Evolutionary conservation across 2,888 invertebrate genomes (phyloP).

Genomic region (Sesamia inferens): DNA sequence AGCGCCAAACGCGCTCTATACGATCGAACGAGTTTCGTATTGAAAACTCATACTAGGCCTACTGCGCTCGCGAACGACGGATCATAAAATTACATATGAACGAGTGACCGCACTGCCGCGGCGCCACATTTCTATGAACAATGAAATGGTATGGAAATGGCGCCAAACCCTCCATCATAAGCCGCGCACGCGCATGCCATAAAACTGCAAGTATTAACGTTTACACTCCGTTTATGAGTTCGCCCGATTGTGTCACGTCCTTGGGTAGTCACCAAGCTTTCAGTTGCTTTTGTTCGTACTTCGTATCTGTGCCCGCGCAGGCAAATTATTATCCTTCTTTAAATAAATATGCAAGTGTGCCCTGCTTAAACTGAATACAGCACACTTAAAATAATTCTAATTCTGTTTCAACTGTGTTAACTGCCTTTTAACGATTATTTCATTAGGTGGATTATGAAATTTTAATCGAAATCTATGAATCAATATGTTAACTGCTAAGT

Average conservation of each 20-base stretch:
- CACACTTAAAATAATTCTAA: constrained; percentile 16
- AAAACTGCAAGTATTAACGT: constrained; percentile 75
- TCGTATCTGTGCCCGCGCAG: constrained; percentile 10
- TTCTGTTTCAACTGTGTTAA: constrained; percentile 47
- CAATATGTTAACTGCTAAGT: constrained; percentile 45
- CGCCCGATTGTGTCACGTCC: constrained; percentile 74
- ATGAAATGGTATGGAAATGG: constrained; percentile 86
- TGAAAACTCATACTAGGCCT: no score
- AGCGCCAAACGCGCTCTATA: no score
- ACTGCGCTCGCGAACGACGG: constrained; percentile 77
- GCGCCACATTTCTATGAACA: constrained; percentile 89
- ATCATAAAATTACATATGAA: constrained; percentile 86
- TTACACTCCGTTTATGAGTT: constrained; percentile 72
- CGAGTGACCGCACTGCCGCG: constrained; percentile 81
- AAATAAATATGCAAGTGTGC: constrained; percentile 37
- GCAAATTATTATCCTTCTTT: constrained; percentile 29
- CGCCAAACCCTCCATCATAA: constrained; percentile 85
- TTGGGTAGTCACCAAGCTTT: constrained; percentile 70
- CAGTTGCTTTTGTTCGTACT: constrained; percentile 44
- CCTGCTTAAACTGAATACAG: constrained; percentile 30
- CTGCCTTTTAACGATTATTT: constrained; percentile 51
- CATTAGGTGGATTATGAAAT: constrained; percentile 49
- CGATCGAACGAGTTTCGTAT: no score
- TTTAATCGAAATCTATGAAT: constrained; percentile 52
- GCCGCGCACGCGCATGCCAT: constrained; percentile 79